Evolutionary conservation across 2,797 vertebrate species (phyloP).

Genomic region (Simalia tracyae): DNA sequence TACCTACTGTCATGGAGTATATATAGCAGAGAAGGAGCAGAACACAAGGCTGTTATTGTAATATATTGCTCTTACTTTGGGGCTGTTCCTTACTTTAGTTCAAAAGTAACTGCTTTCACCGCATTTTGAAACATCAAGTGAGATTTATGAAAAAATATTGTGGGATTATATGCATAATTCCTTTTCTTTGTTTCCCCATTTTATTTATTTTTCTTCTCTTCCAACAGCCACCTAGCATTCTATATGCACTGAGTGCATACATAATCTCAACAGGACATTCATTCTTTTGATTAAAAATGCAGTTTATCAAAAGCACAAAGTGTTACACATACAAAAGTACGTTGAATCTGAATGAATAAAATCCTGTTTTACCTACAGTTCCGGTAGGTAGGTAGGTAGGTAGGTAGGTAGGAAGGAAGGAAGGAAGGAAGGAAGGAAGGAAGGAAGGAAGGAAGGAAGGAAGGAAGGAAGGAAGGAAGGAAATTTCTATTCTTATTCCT

Average conservation of each 20-base stretch:
- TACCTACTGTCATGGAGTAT: neutral
- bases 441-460: neutral
- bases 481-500: constrained; percentile 50
- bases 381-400: neutral
- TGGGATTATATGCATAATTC: neutral
- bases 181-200: neutral
- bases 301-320: neutral
- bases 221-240: neutral
- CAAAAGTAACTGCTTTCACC: neutral
- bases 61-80: neutral
- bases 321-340: neutral
- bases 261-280: neutral
- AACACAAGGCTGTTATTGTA: neutral
- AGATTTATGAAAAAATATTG: neutral
- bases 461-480: constrained; percentile 32
- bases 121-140: neutral
- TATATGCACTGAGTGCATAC: neutral
- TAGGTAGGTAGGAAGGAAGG: neutral
- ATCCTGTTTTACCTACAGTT: neutral
- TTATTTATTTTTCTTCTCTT: neutral
- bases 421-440: constrained; percentile 32
- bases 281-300: neutral
- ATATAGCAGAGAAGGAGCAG: neutral
- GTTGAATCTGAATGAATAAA: neutral
- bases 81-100: neutral